Percentiles rank a stretch among this genome's conserved stretches.
Conservation (phyloP, 2,113 vertebrate species). For the Otis tarda region DNA sequence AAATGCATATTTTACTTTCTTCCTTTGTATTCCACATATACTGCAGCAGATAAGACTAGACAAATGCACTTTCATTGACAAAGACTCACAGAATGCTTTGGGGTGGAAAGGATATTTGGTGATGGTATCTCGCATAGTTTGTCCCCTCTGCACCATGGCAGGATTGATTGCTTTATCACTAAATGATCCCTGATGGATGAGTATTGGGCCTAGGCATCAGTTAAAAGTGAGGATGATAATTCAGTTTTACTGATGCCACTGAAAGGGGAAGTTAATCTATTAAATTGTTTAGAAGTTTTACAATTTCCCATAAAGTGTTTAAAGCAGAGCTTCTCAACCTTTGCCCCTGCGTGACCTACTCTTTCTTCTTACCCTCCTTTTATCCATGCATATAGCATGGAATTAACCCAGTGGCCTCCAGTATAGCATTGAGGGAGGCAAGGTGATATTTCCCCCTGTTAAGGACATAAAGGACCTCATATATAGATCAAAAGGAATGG, state of each 20-base stretch:
- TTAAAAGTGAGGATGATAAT: slow-evolving; percentile 46
- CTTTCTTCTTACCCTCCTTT: neutral
- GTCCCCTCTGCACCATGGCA: slow-evolving; percentile 32
- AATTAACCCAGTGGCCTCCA: neutral
- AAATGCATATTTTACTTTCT: slow-evolving; percentile 19
- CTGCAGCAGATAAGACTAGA: slow-evolving; percentile 45
- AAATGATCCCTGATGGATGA: slow-evolving; percentile 63
- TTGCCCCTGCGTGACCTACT: neutral
- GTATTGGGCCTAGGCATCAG: slow-evolving; percentile 1
- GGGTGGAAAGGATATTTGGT: slow-evolving; percentile 37
- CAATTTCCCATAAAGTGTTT: slow-evolving; percentile 53
- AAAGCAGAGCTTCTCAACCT: slow-evolving; percentile 35
- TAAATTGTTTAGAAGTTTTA: slow-evolving; percentile 60
- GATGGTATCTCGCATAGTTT: slow-evolving; percentile 42
- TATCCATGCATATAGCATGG: neutral
- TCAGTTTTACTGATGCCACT: slow-evolving; percentile 63
- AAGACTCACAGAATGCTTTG: slow-evolving; percentile 1
- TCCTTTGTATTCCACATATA: neutral
- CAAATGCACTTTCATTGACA: slow-evolving; percentile 40
- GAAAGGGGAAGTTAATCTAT: slow-evolving; percentile 49
- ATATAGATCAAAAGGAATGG: neutral
- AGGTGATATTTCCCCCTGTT: neutral
- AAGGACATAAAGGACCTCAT: neutral
- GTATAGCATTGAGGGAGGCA: neutral
- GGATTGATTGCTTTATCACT: slow-evolving; percentile 44